Evolutionary conservation across 1,140 invertebrate genomes (phyloP), one percentile per base, ranked within the genome.

Genomic region (Hormaphis cornu): DNA sequence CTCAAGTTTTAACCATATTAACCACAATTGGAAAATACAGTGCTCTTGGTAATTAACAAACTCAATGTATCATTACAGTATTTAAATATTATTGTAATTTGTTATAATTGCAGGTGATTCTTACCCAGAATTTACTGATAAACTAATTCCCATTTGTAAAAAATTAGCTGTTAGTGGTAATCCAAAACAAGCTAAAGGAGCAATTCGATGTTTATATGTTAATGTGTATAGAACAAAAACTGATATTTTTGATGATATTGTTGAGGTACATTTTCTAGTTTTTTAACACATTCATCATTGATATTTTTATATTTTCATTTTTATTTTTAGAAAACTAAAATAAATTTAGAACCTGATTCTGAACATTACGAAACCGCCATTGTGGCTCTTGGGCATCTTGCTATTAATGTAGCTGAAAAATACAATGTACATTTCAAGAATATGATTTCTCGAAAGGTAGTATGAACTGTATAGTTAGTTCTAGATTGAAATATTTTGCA

Each of bases 181-280:
- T 3, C 87, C 91, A 0, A 96, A 96, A 79, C 94, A 98, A 80
- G 93, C 94, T 1, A 98, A 98, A 79, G 93, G 97, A 76, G 93
- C 95, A 6, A 88, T 98, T 33, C 84, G 91, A 71, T 97, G 95
- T 80, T 85, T 98, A 44, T 92, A 85, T 75, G 87, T 90, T 9
- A 93, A 95, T 78, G 89, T 91, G 75, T 86, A 86, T 16, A 84
- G 87, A 72, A 83, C 90, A 74, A 85, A 91, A 75, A 87, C 90
- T 72, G 80, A 84, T 69, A 85, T 95, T 26, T 92, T 96, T 78
- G 86, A 87, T 26, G 89, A 91, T 73, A 91, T 96, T 69, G 84
- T 96, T 75, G 92, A 95, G 77, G 82, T 83, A 75, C 73, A 58
- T 66, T 71, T n/a, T 28, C 24, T 18, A 71, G 48, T 10, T 56